These are phyloP conservation scores for Drosophila meridionalis DNA, from an alignment of 2,888 invertebrate genomes.

Conservation along the genomic window DNA sequence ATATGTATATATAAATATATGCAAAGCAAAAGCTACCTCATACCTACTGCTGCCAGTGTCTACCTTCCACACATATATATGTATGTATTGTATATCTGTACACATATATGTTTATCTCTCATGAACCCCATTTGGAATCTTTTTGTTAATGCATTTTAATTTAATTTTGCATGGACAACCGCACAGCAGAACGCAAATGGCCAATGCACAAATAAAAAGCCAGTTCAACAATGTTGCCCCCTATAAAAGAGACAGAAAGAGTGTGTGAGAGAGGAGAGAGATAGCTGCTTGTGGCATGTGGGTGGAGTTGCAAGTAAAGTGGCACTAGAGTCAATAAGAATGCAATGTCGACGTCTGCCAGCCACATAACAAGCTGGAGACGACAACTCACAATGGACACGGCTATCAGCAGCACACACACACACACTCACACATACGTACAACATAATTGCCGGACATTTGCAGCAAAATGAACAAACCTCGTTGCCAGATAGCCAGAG, in stretches of 20 bases:
- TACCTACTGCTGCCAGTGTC: background rate
- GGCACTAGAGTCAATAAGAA: constrained; percentile 79
- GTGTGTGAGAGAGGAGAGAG: constrained; percentile 1
- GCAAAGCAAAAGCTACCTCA: background rate
- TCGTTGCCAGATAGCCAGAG: constrained; percentile 14
- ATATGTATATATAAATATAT: background rate
- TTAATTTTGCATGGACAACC: constrained; percentile 79
- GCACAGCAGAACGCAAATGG: constrained; percentile 62
- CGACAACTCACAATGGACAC: constrained; percentile 58
- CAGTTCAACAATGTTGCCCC: constrained; percentile 63
- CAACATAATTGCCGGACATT: constrained; percentile 82
- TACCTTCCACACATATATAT: background rate
- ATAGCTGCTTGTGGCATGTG: constrained; percentile 18
- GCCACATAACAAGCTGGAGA: constrained; percentile 75
- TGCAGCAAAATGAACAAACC: constrained; percentile 74
- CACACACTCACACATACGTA: constrained; percentile 27
- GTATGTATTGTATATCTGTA: background rate
- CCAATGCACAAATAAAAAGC: constrained; percentile 56
- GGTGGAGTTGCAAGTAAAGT: constrained; percentile 60
- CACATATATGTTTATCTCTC: constrained; percentile 12
- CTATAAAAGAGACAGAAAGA: constrained; percentile 23
- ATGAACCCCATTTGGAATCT: constrained; percentile 24
- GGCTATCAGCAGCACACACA: constrained; percentile 55
- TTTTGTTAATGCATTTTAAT: constrained; percentile 79
- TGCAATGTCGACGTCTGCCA: constrained; percentile 74